Evolutionary conservation across 2,797 vertebrate genomes (phyloP).

Genomic region (Mergus octosetaceus): DNA sequence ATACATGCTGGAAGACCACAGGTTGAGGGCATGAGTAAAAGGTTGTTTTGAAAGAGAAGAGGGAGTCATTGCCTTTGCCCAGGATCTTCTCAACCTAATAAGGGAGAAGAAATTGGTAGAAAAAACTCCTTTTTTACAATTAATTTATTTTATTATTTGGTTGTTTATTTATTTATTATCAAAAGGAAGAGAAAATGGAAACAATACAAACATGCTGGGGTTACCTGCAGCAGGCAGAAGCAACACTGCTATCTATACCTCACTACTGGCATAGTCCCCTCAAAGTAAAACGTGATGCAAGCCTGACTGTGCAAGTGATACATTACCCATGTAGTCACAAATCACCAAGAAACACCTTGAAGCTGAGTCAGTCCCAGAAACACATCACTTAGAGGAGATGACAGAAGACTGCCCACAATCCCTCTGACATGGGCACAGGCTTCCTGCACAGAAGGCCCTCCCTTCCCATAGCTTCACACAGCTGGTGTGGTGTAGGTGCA

Average conservation of each 20-base stretch:
- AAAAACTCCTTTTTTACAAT: not conserved
- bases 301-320: accelerated
- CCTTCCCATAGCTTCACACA: not conserved
- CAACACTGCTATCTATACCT: accelerated
- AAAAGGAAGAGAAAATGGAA: not conserved
- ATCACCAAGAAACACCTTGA: not conserved
- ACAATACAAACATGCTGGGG: not conserved
- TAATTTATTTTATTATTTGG: not conserved
- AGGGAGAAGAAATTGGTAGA: not conserved
- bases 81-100: not conserved
- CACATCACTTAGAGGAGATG: not conserved
- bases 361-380: not conserved
- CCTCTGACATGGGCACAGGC: accelerated
- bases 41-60: not conserved
- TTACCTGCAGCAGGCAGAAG: not conserved
- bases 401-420: not conserved
- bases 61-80: not conserved
- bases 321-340: not conserved
- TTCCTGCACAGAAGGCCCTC: not conserved
- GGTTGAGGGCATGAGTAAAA: accelerated
- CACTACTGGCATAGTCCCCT: not conserved
- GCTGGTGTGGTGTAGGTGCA: accelerated
- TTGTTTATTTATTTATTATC: not conserved
- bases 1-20: not conserved
- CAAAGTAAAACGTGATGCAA: not conserved